A percentile compares a stretch with the other conserved stretches of the same genome.
These are phyloP conservation scores for Barbus barbus DNA, from an alignment of 2,113 vertebrate genomes.

Conservation along the genomic window DNA sequence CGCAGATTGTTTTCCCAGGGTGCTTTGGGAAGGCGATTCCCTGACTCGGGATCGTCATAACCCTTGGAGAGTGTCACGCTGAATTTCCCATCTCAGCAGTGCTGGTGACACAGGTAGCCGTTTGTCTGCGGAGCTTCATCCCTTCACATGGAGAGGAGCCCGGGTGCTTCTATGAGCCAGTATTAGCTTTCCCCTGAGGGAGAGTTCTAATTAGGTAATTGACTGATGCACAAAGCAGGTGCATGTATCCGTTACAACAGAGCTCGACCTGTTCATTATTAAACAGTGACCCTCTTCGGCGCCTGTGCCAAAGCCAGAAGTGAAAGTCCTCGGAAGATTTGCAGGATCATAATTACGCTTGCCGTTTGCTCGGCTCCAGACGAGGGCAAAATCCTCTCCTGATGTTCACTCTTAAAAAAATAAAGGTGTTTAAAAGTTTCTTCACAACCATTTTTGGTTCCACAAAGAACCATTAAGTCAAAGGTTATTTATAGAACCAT, in stretches of 20 bases:
- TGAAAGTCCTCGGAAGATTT: constrained; percentile 64
- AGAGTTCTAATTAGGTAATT: constrained; percentile 82
- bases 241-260: constrained; percentile 79
- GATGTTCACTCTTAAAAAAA: no score
- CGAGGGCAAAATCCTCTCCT: constrained; percentile 28
- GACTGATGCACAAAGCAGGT: constrained; percentile 81
- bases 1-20: not conserved
- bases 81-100: constrained; percentile 62
- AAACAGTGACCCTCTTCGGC: constrained; percentile 77
- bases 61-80: constrained; percentile 3
- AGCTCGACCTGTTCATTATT: constrained; percentile 79
- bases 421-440: no score
- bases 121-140: constrained; percentile 64
- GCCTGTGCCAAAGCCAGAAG: constrained; percentile 69
- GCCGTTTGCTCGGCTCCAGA: not conserved
- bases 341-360: constrained; percentile 74
- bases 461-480: no score
- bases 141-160: constrained; percentile 72
- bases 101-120: constrained; percentile 63
- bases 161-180: constrained; percentile 61
- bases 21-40: not conserved
- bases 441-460: no score
- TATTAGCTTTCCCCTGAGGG: constrained; percentile 79
- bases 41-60: constrained; percentile 55
- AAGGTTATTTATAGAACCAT: no score